Percentiles rank a stretch among this genome's conserved stretches.
These are phyloP conservation scores for Lasiurus borealis DNA, from an alignment of 2,113 vertebrate genomes.

Conservation along the genomic window DNA sequence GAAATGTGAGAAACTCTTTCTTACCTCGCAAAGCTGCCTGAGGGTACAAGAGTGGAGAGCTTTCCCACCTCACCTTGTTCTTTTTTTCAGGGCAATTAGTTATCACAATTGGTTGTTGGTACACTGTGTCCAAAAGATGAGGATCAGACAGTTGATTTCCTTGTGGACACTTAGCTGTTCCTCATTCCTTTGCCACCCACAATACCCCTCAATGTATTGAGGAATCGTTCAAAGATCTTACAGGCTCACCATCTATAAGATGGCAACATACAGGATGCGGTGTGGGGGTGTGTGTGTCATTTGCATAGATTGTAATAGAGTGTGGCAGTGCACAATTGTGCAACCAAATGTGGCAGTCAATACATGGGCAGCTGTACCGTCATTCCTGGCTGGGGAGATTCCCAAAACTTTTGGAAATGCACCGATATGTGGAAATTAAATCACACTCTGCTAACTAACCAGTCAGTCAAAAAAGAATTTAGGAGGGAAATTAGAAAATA, in stretches of 20 bases:
- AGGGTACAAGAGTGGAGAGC: neutral
- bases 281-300: neutral
- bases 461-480: neutral
- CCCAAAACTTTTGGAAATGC: neutral
- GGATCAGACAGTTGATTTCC: neutral
- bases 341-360: neutral
- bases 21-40: neutral
- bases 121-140: conserved; percentile 2
- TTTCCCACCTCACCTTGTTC: neutral
- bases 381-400: neutral
- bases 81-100: neutral
- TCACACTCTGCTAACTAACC: neutral
- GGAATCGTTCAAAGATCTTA: neutral
- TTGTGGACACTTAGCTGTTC: neutral
- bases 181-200: neutral
- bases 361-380: neutral
- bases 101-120: neutral
- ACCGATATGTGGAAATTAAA: neutral
- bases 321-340: neutral
- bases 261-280: neutral
- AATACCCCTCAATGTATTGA: neutral
- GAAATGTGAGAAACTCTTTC: conserved; percentile 45
- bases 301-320: neutral
- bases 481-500: neutral
- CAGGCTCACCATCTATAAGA: neutral